Evolutionary conservation across 1,140 invertebrate genomes (phyloP).

Genomic region (Drosophila lini): DNA sequence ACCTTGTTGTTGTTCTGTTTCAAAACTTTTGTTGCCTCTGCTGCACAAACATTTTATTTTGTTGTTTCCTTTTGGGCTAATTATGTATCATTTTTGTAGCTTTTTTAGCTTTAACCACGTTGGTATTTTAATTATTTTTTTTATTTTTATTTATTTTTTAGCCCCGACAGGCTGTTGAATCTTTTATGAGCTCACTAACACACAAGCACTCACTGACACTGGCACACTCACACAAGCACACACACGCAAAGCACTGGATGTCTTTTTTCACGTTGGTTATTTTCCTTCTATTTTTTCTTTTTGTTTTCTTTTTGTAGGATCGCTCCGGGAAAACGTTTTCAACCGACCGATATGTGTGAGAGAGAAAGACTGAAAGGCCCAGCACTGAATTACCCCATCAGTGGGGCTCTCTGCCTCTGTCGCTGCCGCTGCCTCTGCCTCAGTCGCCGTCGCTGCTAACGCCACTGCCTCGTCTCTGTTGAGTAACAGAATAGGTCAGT

Average conservation of each 20-base stretch:
- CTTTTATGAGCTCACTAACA: slow-evolving; percentile 64
- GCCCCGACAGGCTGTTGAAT: slow-evolving; percentile 70
- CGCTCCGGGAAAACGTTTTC: slow-evolving; percentile 24
- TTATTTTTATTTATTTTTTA: slow-evolving; percentile 47
- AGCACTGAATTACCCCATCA: slow-evolving; percentile 58
- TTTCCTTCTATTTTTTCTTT: slow-evolving; percentile 17
- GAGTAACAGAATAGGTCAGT: slow-evolving; percentile 66
- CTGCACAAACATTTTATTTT: slow-evolving; percentile 40
- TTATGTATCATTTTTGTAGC: slow-evolving; percentile 31
- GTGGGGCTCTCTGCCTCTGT: slow-evolving; percentile 1
- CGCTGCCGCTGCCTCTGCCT: slow-evolving; percentile 3
- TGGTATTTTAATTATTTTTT: slow-evolving; percentile 42
- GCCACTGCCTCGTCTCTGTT: slow-evolving; percentile 46
- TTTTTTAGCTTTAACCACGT: slow-evolving; percentile 26
- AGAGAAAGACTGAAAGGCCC: slow-evolving; percentile 38
- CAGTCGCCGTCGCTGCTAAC: not conserved
- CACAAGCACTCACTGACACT: slow-evolving; percentile 27
- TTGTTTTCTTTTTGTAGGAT: slow-evolving; percentile 27
- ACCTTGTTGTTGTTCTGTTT: slow-evolving; percentile 20
- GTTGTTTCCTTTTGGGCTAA: slow-evolving; percentile 22
- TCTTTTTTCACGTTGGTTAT: slow-evolving; percentile 56
- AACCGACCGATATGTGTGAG: slow-evolving; percentile 41
- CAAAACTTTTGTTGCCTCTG: slow-evolving; percentile 9
- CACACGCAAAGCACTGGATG: slow-evolving; percentile 18
- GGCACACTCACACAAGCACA: slow-evolving; percentile 1